Evolutionary conservation across 1,140 invertebrate genomes (phyloP), one percentile per base, ranked within the genome.

Genomic region (Berghia stephanieae): DNA sequence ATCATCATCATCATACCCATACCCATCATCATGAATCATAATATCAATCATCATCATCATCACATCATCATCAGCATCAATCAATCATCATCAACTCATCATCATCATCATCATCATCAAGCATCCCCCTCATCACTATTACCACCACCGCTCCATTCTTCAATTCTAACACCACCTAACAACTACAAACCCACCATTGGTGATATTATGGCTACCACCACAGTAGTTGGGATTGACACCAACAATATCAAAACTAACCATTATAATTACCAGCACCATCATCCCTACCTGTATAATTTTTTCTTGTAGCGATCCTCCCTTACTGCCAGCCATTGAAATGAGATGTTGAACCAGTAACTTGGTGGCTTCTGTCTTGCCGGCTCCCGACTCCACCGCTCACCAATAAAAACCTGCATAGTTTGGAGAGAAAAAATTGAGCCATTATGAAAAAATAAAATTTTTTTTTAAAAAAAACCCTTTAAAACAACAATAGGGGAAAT

Each of bases 321-420:
- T n/a, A 21, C 63, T 38, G 21, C 42, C 55, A n/a, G 75, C 43
- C 34, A 77, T 60, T 16, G 68, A 42, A 1, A 77, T 77, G 36
- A 83, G 73, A 60, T 84, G 81, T 43, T 75, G 34, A 18, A 84
- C 31, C 74, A 84, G 78, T 16, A 79, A 43, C 68, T 84, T 84
- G 4, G 83, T 81, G 49, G 69, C 79, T 46, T 84, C 83, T 0
- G 83, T 84, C 67, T 84, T 84, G 40, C 83, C 81, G 10, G 78
- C 55, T 1, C 98, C 97, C 81, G 95, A 97, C 90, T 99, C n/a
- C 97, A 2, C 97, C 97, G 31, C 95, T 96, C 91, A 99, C 98
- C 44, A 99, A 94, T n/a, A 82, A 96, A 95, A n/a, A 95, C 96
- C 89, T 98, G 95, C n/a, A n/a, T n/a, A n/a, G n/a, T n/a, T 66